These are phyloP conservation scores for Uria aalge DNA, from an alignment of 2,113 vertebrate genomes.

Conservation along the genomic window DNA sequence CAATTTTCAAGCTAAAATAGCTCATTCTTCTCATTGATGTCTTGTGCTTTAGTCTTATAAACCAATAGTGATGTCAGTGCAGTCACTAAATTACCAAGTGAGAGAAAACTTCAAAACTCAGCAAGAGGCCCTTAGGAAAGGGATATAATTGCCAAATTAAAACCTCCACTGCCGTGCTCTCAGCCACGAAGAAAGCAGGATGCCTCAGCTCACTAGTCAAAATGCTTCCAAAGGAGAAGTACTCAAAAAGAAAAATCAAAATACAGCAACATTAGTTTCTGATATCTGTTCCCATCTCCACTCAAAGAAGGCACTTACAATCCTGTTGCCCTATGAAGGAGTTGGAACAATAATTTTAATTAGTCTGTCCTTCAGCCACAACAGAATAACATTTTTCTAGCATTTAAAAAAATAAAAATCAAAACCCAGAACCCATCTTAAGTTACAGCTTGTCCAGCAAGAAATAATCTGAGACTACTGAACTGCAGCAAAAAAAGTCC, in stretches of 20 bases:
- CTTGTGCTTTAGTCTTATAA: not conserved
- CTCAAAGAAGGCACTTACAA: not conserved
- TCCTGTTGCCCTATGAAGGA: not conserved
- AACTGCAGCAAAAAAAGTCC: not conserved
- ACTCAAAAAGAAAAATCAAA: not conserved
- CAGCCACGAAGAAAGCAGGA: slow-evolving; percentile 4
- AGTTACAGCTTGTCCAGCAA: not conserved
- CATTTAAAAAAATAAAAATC: not conserved
- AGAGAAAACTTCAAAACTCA: slow-evolving; percentile 28
- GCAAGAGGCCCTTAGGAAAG: not conserved
- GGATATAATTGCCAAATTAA: slow-evolving; percentile 23
- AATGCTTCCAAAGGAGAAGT: not conserved
- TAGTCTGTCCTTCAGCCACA: not conserved
- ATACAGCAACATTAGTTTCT: not conserved
- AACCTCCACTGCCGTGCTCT: not conserved
- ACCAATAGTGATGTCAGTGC: not conserved
- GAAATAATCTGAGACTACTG: not conserved
- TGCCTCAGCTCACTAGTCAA: not conserved
- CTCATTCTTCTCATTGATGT: not conserved
- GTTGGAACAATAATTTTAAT: not conserved
- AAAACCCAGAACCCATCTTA: not conserved
- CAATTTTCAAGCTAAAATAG: not conserved
- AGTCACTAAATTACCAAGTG: not conserved
- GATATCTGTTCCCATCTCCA: not conserved
- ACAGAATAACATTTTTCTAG: slow-evolving; percentile 20